Evolutionary conservation across 1,140 invertebrate species (phyloP).

Genomic region (Drosophila pallidifrons): DNA sequence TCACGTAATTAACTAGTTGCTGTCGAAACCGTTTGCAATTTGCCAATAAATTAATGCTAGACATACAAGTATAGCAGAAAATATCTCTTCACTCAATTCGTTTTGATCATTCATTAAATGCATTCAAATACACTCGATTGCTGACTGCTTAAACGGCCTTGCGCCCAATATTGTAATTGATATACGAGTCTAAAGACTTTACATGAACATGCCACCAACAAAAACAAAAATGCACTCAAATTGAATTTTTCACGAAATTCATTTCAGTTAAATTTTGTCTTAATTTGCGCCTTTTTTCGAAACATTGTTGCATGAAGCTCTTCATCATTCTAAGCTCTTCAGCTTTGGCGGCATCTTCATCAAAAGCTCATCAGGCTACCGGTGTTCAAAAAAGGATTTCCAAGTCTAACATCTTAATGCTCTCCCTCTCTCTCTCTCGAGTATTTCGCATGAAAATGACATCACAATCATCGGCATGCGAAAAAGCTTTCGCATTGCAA

Average conservation of each 20-base stretch:
- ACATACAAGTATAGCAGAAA: slow-evolving; percentile 7
- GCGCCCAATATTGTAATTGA: slow-evolving; percentile 73
- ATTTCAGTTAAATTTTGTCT: slow-evolving; percentile 19
- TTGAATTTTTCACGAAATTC: not conserved
- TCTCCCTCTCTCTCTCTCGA: not conserved
- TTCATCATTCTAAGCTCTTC: slow-evolving; percentile 1
- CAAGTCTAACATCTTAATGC: slow-evolving; percentile 34
- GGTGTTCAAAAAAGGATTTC: slow-evolving; percentile 21
- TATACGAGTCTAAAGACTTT: slow-evolving; percentile 21
- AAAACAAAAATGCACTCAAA: not conserved
- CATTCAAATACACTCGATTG: slow-evolving; percentile 43
- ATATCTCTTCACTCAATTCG: slow-evolving; percentile 49
- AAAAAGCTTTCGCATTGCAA: slow-evolving; percentile 20
- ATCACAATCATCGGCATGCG: slow-evolving; percentile 21
- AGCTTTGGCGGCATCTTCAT: slow-evolving; percentile 26
- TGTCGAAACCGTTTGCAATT: slow-evolving; percentile 38
- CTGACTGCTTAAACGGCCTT: slow-evolving; percentile 53
- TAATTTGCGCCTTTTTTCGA: not conserved
- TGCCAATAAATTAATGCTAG: slow-evolving; percentile 54
- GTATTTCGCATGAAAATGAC: slow-evolving; percentile 30
- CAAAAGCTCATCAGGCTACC: slow-evolving; percentile 53
- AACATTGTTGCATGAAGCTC: slow-evolving; percentile 13
- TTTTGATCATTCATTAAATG: slow-evolving; percentile 48
- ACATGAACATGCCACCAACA: not conserved
- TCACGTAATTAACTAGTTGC: slow-evolving; percentile 71